A percentile compares a stretch with the other conserved stretches of the same genome.
Evolutionary conservation across 2,113 vertebrate genomes (phyloP).

Genomic region (Hylia prasina): DNA sequence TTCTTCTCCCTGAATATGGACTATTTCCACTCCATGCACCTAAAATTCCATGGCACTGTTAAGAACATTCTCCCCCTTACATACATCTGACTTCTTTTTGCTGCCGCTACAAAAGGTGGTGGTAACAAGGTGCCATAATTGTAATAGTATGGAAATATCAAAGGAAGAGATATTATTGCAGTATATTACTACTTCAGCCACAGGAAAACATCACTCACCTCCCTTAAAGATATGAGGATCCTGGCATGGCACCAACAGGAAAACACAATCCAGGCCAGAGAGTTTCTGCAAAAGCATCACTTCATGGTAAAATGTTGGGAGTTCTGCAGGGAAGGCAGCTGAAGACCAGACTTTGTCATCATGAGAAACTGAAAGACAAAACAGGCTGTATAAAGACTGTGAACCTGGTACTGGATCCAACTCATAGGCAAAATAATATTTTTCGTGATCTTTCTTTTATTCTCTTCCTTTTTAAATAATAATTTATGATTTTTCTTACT

Average conservation of each 20-base stretch:
- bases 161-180: background rate
- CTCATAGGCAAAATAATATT: rapidly evolving
- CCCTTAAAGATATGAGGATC: background rate
- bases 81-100: background rate
- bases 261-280: background rate
- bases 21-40: background rate
- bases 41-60: background rate
- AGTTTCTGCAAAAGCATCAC: background rate
- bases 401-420: background rate
- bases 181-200: background rate
- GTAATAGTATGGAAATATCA: background rate
- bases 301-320: background rate
- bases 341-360: background rate
- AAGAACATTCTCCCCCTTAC: background rate
- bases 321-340: background rate
- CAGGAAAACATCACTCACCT: background rate
- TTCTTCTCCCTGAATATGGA: background rate
- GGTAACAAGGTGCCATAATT: background rate
- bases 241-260: background rate
- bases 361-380: background rate
- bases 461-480: background rate
- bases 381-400: background rate
- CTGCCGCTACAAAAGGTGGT: background rate
- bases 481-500: background rate
- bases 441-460: background rate